Conservation (phyloP, 1,140 invertebrate genomes). For the Lanistes nyassanus region DNA sequence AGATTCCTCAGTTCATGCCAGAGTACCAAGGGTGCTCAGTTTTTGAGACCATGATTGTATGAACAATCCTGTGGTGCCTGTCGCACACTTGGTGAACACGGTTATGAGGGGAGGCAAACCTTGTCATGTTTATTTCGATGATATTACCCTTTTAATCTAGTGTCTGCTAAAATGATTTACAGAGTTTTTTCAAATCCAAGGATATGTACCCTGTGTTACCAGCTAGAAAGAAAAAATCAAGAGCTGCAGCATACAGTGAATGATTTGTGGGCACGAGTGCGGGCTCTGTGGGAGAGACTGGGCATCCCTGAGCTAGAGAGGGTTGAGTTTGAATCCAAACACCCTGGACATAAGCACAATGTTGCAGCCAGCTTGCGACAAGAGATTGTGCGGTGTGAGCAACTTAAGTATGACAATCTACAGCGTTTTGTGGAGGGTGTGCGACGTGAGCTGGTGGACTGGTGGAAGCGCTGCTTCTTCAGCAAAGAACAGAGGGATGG, state of each 20-base stretch:
- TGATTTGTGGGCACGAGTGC: slow-evolving; percentile 68
- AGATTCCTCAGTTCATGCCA: too few relatives aligned
- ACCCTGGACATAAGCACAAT: slow-evolving; percentile 68
- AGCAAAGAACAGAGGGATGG: slow-evolving; percentile 72
- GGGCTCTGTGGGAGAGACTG: slow-evolving; percentile 73
- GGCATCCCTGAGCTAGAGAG: slow-evolving; percentile 71
- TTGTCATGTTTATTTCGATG: too few relatives aligned
- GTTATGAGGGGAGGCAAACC: too few relatives aligned
- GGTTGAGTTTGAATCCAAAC: slow-evolving; percentile 68
- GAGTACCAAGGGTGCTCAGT: too few relatives aligned
- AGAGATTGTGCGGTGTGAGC: slow-evolving; percentile 75
- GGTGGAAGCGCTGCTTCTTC: slow-evolving; percentile 80
- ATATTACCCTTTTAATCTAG: too few relatives aligned
- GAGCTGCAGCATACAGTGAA: slow-evolving; percentile 38
- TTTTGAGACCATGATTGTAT: too few relatives aligned
- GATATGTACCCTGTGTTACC: too few relatives aligned
- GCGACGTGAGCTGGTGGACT: slow-evolving; percentile 74
- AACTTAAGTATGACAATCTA: slow-evolving; percentile 75
- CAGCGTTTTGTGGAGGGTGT: slow-evolving; percentile 78
- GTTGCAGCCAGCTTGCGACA: slow-evolving; percentile 69
- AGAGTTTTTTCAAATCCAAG: too few relatives aligned
- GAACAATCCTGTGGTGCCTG: too few relatives aligned
- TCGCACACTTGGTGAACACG: too few relatives aligned
- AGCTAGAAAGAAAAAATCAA: slow-evolving; percentile 49
- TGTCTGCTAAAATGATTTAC: too few relatives aligned